These are phyloP conservation scores for Cyanocitta stelleri DNA, from an alignment of 2,113 vertebrate genomes.

Conservation along the genomic window DNA sequence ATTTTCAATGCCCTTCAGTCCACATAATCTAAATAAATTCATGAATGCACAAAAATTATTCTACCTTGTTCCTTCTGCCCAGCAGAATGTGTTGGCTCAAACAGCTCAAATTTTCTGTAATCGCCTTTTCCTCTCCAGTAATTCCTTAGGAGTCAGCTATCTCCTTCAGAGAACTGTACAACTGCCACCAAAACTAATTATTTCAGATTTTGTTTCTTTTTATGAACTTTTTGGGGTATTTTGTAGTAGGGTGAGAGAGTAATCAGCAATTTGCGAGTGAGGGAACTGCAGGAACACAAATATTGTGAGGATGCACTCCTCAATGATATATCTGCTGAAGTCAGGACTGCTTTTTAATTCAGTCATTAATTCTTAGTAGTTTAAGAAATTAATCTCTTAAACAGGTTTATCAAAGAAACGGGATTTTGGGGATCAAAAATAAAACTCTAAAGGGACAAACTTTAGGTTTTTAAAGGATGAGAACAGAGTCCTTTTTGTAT, in stretches of 20 bases:
- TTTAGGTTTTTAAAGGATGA: neutral
- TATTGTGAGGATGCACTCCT: neutral
- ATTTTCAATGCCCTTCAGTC: conserved; percentile 23
- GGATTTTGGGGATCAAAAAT: neutral
- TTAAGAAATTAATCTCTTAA: neutral
- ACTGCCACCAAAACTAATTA: neutral
- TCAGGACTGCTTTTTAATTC: neutral
- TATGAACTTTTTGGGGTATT: neutral
- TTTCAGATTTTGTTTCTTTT: neutral
- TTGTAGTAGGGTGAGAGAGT: neutral
- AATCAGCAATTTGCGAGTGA: neutral
- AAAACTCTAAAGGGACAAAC: neutral
- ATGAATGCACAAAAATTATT: conserved; percentile 14
- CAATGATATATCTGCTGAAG: neutral
- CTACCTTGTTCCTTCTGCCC: neutral
- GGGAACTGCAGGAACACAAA: neutral
- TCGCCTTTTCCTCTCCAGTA: conserved; percentile 32
- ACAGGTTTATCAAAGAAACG: neutral
- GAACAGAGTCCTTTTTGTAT: neutral
- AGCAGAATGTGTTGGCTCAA: conserved; percentile 11
- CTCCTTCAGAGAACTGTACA: neutral
- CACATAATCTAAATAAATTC: conserved; percentile 27
- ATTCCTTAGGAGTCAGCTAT: neutral
- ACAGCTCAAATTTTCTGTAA: conserved; percentile 14
- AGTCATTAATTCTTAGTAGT: neutral